Base-by-base conservation (phyloP, 1,140 invertebrate genomes). In the Drosophila micromelanica region DNA sequence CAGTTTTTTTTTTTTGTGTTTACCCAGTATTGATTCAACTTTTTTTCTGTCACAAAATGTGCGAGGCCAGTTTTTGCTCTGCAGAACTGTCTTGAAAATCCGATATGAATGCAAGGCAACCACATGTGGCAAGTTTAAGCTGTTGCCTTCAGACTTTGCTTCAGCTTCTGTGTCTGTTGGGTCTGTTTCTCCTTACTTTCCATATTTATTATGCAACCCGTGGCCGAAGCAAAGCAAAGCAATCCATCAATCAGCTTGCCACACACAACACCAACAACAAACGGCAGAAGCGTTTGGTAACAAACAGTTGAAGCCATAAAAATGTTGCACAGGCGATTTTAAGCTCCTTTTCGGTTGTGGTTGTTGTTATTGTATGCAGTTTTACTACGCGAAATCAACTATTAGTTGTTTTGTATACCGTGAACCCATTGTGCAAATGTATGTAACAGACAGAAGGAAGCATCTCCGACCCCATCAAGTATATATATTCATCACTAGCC, bases 241-340 rank as follows among this genome's bases (percentile, higher is more conserved):
- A 78, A 85, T 85, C 81, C 77, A 85, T 85, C 81, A 85, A 87
- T 85, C 81, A 71, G 81, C 74, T 76, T 76, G 73, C 80, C 73
- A 73, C 80, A 74, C 68, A 62, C 71, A 63, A 43, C 60, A 55
- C 35, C 57, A 51, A 38, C 20, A 61, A 35, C 46, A 65, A 35
- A 42, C 48, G 45, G 52, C 76, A 77, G 68, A 70, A 85, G 61
- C 73, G 60, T 80, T 85, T 80, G 67, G 76, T 79, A 77, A 85
- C 75, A 80, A 77, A 68, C 80, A 80, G 37, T 55, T 62, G 81
- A 85, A 85, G 81, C 81, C 81, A 68, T 70, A 85, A 75, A 85
- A 85, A 80, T 77, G 77, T 71, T 85, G 60, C 72, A 73, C 78
- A 81, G 59, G 42, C 61, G 45, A 46, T 72, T 67, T 60, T 55